Base-by-base conservation (phyloP, 2,113 vertebrate genomes). In the Lepidothrix coronata region DNA sequence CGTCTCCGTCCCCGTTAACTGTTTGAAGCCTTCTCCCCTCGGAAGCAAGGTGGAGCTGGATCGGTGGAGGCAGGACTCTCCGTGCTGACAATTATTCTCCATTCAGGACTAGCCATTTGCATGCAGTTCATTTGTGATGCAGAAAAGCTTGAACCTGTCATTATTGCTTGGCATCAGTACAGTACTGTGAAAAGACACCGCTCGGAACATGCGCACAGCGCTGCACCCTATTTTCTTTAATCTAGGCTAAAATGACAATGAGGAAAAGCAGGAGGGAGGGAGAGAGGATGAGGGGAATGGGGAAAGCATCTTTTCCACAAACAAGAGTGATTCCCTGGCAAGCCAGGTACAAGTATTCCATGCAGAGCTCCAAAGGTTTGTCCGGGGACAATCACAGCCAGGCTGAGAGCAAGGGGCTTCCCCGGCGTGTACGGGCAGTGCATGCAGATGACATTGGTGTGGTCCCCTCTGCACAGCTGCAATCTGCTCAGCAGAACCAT, bases 121-220 rank as follows among this genome's bases (percentile, higher is more conserved):
- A 98, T 98, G 97, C 97, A 96, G 93, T 91, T 97, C 97, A 97
- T 98, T 97, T 96, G 96, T 94, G 93, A 97, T 96, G 97, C 97
- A 51, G 97, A 97, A 97, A 98, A 97, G 97, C 97, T 97, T 97
- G 97, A 98, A 96, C 97, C 98, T 97, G 97, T 98, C 98, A 98
- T 98, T 98, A 97, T 87, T 93, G 96, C 95, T 97, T 97, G 98
- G 97, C 97, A 98, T 97, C 91, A 97, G 95, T 59, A 66, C 93
- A 85, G 91, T 62, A 11, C 97, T 89, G 96, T 95, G 94, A 95
- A 95, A 95, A 94, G 91, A 67, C 85, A 74, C 95, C 3, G 59
- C 88, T 78, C 31, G 23, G 95, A 92, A 93, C 97, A 97, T 96
- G 96, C 91, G 95, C 95, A 88, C 55, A 91, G 83, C 11, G 8